phyloP scores from a whole-genome alignment of 2,888 invertebrate genomes.

The Drosophila nr. medialis region DNA sequence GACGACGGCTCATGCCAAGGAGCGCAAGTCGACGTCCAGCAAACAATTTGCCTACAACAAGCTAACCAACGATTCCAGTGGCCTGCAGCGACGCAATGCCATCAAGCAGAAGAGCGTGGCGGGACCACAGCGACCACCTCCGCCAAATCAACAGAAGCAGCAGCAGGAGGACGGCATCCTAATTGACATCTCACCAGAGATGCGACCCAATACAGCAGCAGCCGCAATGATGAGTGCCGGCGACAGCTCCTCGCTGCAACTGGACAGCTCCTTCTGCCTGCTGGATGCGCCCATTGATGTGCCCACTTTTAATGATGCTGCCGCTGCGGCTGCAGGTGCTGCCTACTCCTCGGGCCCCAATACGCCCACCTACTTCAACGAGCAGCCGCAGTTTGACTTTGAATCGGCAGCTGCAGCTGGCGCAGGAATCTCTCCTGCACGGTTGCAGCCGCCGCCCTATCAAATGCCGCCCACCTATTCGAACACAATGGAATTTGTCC shows the following conservation, averaged over 20 bases:
- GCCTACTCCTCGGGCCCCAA: constrained; percentile 47
- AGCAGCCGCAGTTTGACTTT: constrained; percentile 69
- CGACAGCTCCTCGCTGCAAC: constrained; percentile 77
- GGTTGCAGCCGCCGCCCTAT: constrained; percentile 85
- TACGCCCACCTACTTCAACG: constrained; percentile 65
- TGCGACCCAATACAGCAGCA: constrained; percentile 37
- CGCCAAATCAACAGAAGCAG: constrained; percentile 67
- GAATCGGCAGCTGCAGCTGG: constrained; percentile 25
- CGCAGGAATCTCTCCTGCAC: constrained; percentile 57
- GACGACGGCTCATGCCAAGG: constrained; percentile 76
- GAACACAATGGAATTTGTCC: constrained; percentile 85
- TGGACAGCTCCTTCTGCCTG: constrained; percentile 86
- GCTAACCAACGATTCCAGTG: constrained; percentile 88
- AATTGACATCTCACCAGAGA: constrained; percentile 90
- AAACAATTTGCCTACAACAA: constrained; percentile 94
- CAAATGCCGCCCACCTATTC: constrained; percentile 86
- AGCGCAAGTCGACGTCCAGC: constrained; percentile 83
- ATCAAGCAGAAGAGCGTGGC: constrained; percentile 50
- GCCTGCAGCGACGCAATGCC: constrained; percentile 70
- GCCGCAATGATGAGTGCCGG: constrained; percentile 22
- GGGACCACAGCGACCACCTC: constrained; percentile 84
- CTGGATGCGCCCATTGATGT: constrained; percentile 91
- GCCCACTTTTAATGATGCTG: constrained; percentile 84
- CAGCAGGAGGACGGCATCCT: constrained; percentile 88
- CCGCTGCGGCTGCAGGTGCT: not conserved